These are phyloP conservation scores for Plagiodera versicolora DNA, from an alignment of 2,888 invertebrate species.

Conservation along the genomic window DNA sequence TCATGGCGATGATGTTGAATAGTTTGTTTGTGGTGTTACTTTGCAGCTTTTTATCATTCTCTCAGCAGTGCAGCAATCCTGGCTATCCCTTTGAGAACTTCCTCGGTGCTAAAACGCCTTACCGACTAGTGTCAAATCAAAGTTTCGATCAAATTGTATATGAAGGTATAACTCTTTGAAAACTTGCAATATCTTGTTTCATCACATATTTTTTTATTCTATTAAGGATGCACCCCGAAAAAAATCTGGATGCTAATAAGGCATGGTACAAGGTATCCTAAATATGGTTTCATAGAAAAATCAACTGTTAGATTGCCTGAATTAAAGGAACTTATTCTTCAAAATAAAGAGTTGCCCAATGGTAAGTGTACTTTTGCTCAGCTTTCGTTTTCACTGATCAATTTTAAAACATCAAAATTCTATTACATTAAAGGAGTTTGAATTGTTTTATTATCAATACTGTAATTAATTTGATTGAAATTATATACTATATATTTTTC, in stretches of 20 bases:
- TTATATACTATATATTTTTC: too few species aligned
- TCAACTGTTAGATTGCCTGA: conserved; percentile 60
- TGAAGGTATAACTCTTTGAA: conserved; percentile 59
- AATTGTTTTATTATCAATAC: too few species aligned
- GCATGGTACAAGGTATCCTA: conserved; percentile 79
- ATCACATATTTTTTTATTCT: background rate
- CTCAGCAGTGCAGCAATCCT: conserved; percentile 25
- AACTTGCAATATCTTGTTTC: background rate
- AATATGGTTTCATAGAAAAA: conserved; percentile 58
- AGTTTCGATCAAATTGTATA: conserved; percentile 63
- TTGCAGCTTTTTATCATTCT: conserved; percentile 13
- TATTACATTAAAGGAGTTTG: too few species aligned
- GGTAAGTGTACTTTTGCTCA: conserved; percentile 51
- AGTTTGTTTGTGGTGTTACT: conserved; percentile 11
- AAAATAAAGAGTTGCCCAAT: conserved; percentile 56
- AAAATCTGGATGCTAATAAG: conserved; percentile 77
- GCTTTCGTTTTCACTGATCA: too few species aligned
- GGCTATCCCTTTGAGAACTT: conserved; percentile 49
- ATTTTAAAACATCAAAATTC: too few species aligned
- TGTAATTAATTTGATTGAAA: too few species aligned
- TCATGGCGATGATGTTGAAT: conserved; percentile 14
- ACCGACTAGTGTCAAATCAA: conserved; percentile 68
- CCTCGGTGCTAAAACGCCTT: conserved; percentile 73
- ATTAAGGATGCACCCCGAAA: conserved; percentile 43
- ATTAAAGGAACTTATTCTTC: conserved; percentile 60